phyloP scores from a whole-genome alignment of 2,888 invertebrate species.

The Geophilus truncorum region DNA sequence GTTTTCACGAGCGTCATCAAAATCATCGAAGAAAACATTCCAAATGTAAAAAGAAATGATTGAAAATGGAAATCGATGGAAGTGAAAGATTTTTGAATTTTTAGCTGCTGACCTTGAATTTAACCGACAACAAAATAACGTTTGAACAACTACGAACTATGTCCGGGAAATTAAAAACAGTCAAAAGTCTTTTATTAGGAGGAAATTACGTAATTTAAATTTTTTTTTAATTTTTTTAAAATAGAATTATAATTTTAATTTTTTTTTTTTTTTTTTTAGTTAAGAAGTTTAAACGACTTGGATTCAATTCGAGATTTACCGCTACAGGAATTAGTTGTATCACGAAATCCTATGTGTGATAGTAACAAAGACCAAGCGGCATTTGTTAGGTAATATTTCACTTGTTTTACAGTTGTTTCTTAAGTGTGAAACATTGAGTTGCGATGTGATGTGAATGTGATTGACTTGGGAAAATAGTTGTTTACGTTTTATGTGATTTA shows the following conservation, averaged over 20 bases:
- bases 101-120: neutral
- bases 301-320: conserved; percentile 65
- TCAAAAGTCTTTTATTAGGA: neutral
- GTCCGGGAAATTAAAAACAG: neutral
- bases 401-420: neutral
- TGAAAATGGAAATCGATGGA: neutral
- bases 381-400: conserved; percentile 71
- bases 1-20: neutral
- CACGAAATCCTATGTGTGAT: conserved; percentile 73
- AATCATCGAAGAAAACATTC: neutral
- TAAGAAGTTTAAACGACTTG: conserved; percentile 48
- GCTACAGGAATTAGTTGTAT: conserved; percentile 68
- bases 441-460: no score
- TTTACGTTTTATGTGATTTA: no score
- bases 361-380: conserved; percentile 68
- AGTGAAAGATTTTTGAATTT: neutral
- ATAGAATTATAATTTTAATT: neutral
- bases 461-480: no score
- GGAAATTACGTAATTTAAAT: neutral
- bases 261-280: conserved; percentile 36
- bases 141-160: neutral
- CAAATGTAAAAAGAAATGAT: neutral
- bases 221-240: no score
- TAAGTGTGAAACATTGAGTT: no score
- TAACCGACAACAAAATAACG: neutral